These are phyloP conservation scores for Catharus minimus DNA, from an alignment of 2,113 vertebrate genomes.

Conservation along the genomic window DNA sequence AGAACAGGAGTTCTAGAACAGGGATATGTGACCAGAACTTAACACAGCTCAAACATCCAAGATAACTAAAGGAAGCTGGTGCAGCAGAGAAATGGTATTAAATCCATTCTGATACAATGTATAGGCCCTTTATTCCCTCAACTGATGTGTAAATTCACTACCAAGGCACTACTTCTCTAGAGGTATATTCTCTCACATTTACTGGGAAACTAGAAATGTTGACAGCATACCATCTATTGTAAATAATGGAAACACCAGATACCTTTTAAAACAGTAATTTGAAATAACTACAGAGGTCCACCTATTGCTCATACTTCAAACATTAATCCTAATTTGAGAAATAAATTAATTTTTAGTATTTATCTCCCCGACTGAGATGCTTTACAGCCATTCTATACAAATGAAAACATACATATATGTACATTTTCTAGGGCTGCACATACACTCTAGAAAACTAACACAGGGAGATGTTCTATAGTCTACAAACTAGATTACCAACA, in stretches of 20 bases:
- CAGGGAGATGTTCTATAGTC: background rate
- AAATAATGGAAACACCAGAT: background rate
- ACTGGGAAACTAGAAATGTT: background rate
- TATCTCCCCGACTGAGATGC: background rate
- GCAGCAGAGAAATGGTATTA: background rate
- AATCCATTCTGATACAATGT: background rate
- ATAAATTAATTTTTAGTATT: background rate
- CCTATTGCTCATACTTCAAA: background rate
- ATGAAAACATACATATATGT: background rate
- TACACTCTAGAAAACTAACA: background rate
- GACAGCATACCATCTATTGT: background rate
- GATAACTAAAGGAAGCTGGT: background rate
- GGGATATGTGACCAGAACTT: background rate
- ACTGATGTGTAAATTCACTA: background rate
- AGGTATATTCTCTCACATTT: background rate
- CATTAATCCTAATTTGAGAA: background rate
- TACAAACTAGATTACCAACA: background rate
- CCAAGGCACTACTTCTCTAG: background rate
- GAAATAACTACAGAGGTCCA: background rate
- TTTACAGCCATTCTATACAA: background rate
- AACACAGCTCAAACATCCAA: background rate
- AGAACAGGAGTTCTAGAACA: background rate
- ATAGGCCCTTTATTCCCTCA: background rate
- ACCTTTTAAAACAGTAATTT: background rate
- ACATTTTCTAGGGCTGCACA: background rate